Base-by-base conservation (phyloP, 2,113 vertebrate species). In the Phrynosoma blainvillii region DNA sequence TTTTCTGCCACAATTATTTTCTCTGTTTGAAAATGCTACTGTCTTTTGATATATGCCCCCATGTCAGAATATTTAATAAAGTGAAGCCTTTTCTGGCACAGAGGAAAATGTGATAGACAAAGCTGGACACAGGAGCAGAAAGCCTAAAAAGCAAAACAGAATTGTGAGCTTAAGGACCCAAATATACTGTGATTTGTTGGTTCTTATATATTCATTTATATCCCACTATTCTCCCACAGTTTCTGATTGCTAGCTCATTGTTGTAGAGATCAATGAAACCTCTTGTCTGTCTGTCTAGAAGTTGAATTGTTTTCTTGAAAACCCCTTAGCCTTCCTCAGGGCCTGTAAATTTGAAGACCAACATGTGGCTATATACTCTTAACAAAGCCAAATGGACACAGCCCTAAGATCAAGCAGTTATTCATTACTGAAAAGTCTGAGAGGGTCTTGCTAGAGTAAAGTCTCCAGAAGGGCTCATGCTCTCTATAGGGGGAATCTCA, bases 401-500 rank as follows among this genome's bases (percentile, higher is more conserved):
- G 23, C 18, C 18, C 4, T 2, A 66, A 16, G 65, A 66, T 66
- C 65, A 25, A 18, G 23, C 16, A 66, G 18, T 66, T 20, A 6
- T 2, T 59, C 21, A 25, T 52, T 65, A 32, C 36, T n/a, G 7
- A 27, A 52, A 23, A 9, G n/a, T 62, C 62, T 10, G 23, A 52
- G 36, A 32, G 8, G 10, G 20, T 71, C 36, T 56, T 40, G 20
- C 20, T 66, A 11, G 36, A 54, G 0, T 36, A 36, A 36, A 36
- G 36, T 47, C 47, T 47, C 47, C 7, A 47, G 3, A 65, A 0
- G 0, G 0, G 5, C 40, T n/a, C 20, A n/a, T 4, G 13, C 2
- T 47, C 52, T 79, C 84, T 23, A 14, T 6, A 56, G 40, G 10
- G 77, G 84, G 56, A 81, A 85, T 85, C 13, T 52, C 40, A 10